These are phyloP conservation scores for Drosophila meridionalis DNA, from an alignment of 2,888 invertebrate species.

Conservation along the genomic window DNA sequence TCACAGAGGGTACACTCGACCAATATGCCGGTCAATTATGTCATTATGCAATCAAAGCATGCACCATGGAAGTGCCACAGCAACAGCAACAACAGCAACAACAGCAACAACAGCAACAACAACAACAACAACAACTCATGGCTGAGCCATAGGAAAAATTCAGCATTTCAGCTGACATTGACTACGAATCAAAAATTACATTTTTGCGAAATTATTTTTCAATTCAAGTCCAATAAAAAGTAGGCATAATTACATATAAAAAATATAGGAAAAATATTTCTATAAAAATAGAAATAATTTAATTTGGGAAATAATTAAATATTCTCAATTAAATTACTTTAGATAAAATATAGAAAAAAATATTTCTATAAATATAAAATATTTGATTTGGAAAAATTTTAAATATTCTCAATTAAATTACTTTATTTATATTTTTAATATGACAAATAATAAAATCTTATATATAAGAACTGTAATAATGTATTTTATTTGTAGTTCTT, in stretches of 20 bases:
- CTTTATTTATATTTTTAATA: too few species aligned
- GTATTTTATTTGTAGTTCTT: too few species aligned
- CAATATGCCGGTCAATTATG: constrained; percentile 78
- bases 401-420: too few species aligned
- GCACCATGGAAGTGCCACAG: constrained; percentile 38
- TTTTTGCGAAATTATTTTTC: constrained; percentile 13
- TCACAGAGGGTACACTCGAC: constrained; percentile 52
- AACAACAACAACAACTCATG: not conserved
- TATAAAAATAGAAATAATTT: too few species aligned
- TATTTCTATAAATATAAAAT: too few species aligned
- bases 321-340: too few species aligned
- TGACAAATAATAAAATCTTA: too few species aligned
- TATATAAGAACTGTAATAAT: too few species aligned
- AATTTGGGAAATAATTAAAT: too few species aligned
- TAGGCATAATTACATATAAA: not conserved
- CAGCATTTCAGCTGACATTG: constrained; percentile 31
- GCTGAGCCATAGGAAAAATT: not conserved
- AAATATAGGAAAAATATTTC: too few species aligned
- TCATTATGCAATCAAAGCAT: constrained; percentile 75
- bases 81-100: constrained; percentile 5
- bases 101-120: not conserved
- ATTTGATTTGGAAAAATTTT: too few species aligned
- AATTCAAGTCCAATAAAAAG: not conserved
- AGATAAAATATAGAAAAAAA: too few species aligned
- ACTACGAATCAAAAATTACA: constrained; percentile 6